Base-by-base conservation (phyloP, 2,888 invertebrate genomes). In the Formica aserva region DNA sequence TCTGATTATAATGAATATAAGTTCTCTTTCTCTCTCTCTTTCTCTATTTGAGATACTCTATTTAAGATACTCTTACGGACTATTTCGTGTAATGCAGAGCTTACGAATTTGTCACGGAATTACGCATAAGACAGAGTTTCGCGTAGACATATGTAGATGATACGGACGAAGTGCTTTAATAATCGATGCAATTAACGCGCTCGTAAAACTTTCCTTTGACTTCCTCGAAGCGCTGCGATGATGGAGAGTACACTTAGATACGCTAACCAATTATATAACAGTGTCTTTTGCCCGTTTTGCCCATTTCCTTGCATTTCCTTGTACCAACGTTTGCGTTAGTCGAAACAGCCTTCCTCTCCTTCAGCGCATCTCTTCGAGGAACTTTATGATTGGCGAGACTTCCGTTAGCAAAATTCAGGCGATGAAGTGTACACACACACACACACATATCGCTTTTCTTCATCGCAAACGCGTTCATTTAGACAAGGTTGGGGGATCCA, bases 211-310 rank as follows among this genome's bases (percentile, higher is more conserved):
- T 57, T 9, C 22, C 72, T 78, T 78, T 71, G 71, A 45, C 45
- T 71, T 57, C 29, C 13, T 13, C 45, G 32, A 18, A 45, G 78
- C 32, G 71, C 18, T 45, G 32, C 8, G 71, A 78, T 71, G 78
- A 78, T 71, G 78, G 32, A 78, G 71, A 60, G 41, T 71, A 32
- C 41, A 78, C 71, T 78, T 78, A 78, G 78, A 71, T 71, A 78
- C 71, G 78, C 71, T 45, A 60, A 78, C 78, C 71, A 78, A 78
- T 78, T 78, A 78, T 52, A 52, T 60, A 71, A 45, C 60, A 18
- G 29, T 57, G 57, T 60, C 22, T 41, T 57, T 57, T 41, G 18
- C 32, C 41, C 57, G 11, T 41, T 52, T 52, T 60, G 26, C 32
- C 32, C 8, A 71, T 57, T 78, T 78, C 60, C 78, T 41, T 60